Evolutionary conservation across 1,140 invertebrate species (phyloP), one percentile per base, ranked within the genome.

Genomic region (Chionoecetes opilio): DNA sequence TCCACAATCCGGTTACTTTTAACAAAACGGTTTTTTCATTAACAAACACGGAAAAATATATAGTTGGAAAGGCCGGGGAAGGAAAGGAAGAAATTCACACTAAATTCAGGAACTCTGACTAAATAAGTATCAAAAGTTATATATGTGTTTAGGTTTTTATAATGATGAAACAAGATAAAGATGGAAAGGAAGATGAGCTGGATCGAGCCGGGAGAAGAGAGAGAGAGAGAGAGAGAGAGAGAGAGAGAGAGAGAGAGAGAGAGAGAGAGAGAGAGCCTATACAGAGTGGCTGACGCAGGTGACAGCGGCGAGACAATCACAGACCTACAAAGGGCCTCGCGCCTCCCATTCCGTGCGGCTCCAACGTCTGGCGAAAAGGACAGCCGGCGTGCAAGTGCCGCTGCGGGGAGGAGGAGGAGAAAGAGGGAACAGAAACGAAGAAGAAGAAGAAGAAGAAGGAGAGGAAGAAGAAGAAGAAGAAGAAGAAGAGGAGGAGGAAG

Each of bases 201-300:
- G 46, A 53, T 53, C 21, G 46, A 53, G 46, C 8, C 8, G 31
- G 89, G 34, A 46, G 34, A 46, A 91, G 46, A 63, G 89, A 91
- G 89, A 91, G 89, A 91, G 89, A 63, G 89, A 91, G 46, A 63
- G 89, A 91, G 46, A 63, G 89, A 91, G 46, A 63, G 90, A 91
- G 90, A 75, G 90, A 91, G 90, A 75, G 46, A 91, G 90, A 75
- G 89, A 91, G 89, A 46, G 89, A 91, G 86, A 87, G 31, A 87
- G 86, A 87, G 86, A 87, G 86, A 87, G 86, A 34, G 86, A 35
- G 89, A 63, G 89, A 31, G 6, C 32, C 21, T 29, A 11, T 75
- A 34, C 35, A 53, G 9, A 29, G 31, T 34, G n/a, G 21, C 14
- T 29, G 89, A 75, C 89, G 46, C 89, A 91, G 89, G 89, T 91